phyloP scores from a whole-genome alignment of 1,140 invertebrate genomes.

The Drosophila equinoxialis region DNA sequence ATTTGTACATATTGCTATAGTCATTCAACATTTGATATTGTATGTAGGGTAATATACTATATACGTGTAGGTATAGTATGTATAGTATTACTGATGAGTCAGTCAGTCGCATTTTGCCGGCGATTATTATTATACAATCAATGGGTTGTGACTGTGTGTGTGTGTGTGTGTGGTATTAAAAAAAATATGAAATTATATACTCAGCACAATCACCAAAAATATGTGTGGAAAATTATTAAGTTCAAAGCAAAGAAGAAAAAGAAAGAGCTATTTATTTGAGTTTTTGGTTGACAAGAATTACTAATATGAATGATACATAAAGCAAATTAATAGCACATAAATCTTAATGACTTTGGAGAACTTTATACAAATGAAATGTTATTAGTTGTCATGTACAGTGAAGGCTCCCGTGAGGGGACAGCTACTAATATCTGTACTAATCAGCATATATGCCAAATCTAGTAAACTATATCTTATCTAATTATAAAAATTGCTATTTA shows the following conservation, averaged over 20 bases:
- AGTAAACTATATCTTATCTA: not conserved
- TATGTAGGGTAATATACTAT: slow-evolving; percentile 26
- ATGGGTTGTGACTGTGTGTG: not conserved
- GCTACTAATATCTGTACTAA: no score
- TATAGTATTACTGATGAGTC: slow-evolving; percentile 40
- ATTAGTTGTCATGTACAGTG: no score
- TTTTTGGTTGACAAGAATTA: slow-evolving; percentile 7
- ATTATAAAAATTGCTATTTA: no score
- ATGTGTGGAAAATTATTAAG: slow-evolving; percentile 11
- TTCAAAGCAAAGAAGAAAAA: not conserved
- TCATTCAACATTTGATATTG: slow-evolving; percentile 45
- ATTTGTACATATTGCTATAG: slow-evolving; percentile 37
- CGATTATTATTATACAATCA: slow-evolving; percentile 58
- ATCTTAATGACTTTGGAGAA: not conserved
- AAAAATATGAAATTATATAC: not conserved
- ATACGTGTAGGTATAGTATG: slow-evolving; percentile 1
- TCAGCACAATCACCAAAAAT: not conserved
- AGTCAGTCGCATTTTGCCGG: slow-evolving; percentile 45
- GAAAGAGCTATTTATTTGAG: slow-evolving; percentile 1
- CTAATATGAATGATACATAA: not conserved
- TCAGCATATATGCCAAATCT: no score
- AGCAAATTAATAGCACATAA: not conserved
- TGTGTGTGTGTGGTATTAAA: not conserved
- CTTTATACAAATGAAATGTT: no score
- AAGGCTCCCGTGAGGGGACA: no score